These are phyloP conservation scores for Xanthorhoe spadicearia DNA, from an alignment of 2,888 invertebrate genomes.

Conservation along the genomic window DNA sequence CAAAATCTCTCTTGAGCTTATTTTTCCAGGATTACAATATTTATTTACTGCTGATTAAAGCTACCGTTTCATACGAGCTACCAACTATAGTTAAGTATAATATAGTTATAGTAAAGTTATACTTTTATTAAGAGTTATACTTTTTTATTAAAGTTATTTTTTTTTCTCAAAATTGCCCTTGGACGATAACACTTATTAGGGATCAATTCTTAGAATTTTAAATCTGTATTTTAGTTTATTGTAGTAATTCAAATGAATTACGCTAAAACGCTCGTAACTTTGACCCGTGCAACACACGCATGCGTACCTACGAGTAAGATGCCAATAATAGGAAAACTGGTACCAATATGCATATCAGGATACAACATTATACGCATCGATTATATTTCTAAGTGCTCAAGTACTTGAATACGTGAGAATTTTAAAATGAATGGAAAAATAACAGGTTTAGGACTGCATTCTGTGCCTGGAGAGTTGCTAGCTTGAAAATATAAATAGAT, in stretches of 20 bases:
- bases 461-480: too few relatives aligned
- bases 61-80: too few relatives aligned
- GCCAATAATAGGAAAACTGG: constrained; percentile 30
- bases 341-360: constrained; percentile 17
- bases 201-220: too few relatives aligned
- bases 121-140: too few relatives aligned
- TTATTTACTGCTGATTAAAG: background rate
- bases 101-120: too few relatives aligned
- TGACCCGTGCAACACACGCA: constrained; percentile 6
- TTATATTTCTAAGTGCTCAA: constrained; percentile 9
- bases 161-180: too few relatives aligned
- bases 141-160: too few relatives aligned
- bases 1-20: background rate
- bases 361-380: constrained; percentile 13
- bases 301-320: constrained; percentile 20
- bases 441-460: too few relatives aligned
- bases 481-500: too few relatives aligned
- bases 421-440: background rate
- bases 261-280: constrained; percentile 12
- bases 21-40: background rate
- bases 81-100: too few relatives aligned
- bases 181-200: too few relatives aligned
- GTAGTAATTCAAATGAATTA: background rate
- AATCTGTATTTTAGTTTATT: too few relatives aligned
- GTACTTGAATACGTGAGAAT: background rate